phyloP scores from a whole-genome alignment of 2,888 invertebrate genomes.

The Phaedon cochleariae region DNA sequence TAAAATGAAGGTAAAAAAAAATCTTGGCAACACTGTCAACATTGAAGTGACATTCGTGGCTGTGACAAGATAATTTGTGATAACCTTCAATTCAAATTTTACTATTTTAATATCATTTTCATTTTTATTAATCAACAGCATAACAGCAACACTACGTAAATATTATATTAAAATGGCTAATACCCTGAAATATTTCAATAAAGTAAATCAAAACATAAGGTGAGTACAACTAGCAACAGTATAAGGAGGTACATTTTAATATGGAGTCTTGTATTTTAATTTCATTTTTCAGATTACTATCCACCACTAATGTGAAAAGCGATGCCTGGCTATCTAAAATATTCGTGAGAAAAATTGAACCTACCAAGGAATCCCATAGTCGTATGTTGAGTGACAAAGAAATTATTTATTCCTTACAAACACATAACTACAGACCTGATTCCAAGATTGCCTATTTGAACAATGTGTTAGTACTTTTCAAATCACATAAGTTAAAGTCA shows the following conservation, averaged over 20 bases:
- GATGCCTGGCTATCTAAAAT: slow-evolving; percentile 92
- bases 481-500: too few species aligned
- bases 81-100: too few species aligned
- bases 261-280: neutral
- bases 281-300: slow-evolving; percentile 49
- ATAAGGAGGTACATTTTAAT: neutral
- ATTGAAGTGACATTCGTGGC: too few species aligned
- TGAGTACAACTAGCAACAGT: slow-evolving; percentile 34
- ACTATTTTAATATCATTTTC: too few species aligned
- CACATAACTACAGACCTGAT: slow-evolving; percentile 93
- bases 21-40: too few species aligned
- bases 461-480: slow-evolving; percentile 81
- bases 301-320: slow-evolving; percentile 59
- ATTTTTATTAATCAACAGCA: too few species aligned
- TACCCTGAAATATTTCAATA: slow-evolving; percentile 51
- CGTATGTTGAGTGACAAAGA: slow-evolving; percentile 97
- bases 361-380: slow-evolving; percentile 95
- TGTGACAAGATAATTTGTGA: too few species aligned
- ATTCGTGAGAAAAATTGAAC: slow-evolving; percentile 89
- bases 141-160: too few species aligned
- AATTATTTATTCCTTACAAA: slow-evolving; percentile 92
- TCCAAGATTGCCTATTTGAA: slow-evolving; percentile 84
- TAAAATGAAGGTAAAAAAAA: too few species aligned
- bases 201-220: slow-evolving; percentile 53
- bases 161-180: slow-evolving; percentile 52